Percentiles rank a stretch among this genome's conserved stretches.
These are phyloP conservation scores for Pica pica DNA, from an alignment of 2,113 vertebrate species.

Conservation along the genomic window DNA sequence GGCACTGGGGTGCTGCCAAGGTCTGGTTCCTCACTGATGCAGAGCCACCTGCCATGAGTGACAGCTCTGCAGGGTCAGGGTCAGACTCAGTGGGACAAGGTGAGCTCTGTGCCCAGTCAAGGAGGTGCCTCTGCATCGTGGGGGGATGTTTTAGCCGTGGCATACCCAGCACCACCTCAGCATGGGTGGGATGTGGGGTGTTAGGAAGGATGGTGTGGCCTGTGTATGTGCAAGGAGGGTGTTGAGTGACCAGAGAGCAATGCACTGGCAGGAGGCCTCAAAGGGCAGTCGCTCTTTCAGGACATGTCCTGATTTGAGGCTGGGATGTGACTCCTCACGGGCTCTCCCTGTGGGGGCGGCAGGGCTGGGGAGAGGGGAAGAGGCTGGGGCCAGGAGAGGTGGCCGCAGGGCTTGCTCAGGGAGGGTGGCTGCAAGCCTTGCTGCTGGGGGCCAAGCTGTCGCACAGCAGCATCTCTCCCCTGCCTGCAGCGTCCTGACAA, in stretches of 20 bases:
- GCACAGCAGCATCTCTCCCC: not conserved
- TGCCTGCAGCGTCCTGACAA: not conserved
- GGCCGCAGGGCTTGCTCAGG: not conserved
- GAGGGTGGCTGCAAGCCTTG: not conserved
- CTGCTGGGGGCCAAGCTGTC: not conserved
- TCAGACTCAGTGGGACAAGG: not conserved
- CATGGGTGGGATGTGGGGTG: not conserved
- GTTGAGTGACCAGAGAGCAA: not conserved
- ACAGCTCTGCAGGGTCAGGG: not conserved
- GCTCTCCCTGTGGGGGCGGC: not conserved
- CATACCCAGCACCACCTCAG: not conserved
- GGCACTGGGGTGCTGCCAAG: not conserved
- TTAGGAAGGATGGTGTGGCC: not conserved
- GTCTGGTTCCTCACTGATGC: not conserved
- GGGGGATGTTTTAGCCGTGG: not conserved
- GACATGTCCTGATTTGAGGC: not conserved
- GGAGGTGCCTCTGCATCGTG: not conserved
- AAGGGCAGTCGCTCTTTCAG: not conserved
- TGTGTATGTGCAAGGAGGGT: not conserved
- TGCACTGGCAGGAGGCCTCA: not conserved
- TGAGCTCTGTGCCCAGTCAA: not conserved
- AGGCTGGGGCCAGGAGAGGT: not conserved
- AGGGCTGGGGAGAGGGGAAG: not conserved
- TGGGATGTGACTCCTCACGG: not conserved
- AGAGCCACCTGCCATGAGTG: not conserved